Percentiles rank a stretch among this genome's conserved stretches.
These are phyloP conservation scores for Euleptes europaea DNA, from an alignment of 2,113 vertebrate genomes.

Conservation along the genomic window DNA sequence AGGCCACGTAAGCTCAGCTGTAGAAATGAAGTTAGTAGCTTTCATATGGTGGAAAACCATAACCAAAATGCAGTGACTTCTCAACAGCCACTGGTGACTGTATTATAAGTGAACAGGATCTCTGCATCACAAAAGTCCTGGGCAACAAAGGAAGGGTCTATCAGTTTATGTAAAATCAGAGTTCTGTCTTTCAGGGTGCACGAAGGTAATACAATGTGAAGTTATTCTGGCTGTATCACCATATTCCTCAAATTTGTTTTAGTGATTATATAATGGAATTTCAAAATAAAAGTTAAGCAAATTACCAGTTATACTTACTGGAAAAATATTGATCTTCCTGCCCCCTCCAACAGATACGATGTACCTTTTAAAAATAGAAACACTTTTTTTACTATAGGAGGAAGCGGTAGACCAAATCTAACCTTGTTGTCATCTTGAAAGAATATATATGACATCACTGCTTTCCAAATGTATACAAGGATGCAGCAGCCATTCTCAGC, in stretches of 20 bases:
- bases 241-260: background rate
- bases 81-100: background rate
- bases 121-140: background rate
- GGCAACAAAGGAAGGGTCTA: background rate
- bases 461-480: background rate
- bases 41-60: background rate
- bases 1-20: background rate
- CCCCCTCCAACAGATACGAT: constrained; percentile 48
- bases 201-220: background rate
- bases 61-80: too few relatives aligned
- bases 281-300: background rate
- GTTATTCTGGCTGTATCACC: background rate
- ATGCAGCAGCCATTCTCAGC: background rate
- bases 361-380: constrained; percentile 35
- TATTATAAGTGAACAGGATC: background rate
- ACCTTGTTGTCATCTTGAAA: background rate
- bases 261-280: background rate
- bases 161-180: background rate
- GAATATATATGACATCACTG: background rate
- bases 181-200: background rate
- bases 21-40: background rate
- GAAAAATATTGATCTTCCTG: constrained; percentile 36
- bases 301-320: constrained; percentile 24
- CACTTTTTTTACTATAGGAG: background rate
- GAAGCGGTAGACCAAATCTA: background rate